phyloP scores from a whole-genome alignment of 1,140 invertebrate species.

The Drosophila seguyi region DNA sequence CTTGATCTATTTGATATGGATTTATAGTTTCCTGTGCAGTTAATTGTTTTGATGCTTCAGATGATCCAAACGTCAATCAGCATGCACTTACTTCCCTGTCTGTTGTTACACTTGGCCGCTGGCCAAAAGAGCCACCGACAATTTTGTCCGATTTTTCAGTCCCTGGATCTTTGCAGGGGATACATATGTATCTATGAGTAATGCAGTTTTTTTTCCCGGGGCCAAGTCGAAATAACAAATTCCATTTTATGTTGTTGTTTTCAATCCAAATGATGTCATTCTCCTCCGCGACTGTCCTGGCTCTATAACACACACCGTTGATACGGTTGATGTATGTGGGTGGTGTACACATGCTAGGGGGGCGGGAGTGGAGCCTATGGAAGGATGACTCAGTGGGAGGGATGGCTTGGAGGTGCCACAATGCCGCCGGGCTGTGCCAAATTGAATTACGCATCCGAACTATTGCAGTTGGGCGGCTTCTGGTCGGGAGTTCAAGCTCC shows the following conservation, averaged over 20 bases:
- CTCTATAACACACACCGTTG: conserved; percentile 6
- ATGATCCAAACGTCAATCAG: background rate
- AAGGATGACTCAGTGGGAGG: conserved; percentile 57
- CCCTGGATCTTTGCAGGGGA: conserved; percentile 18
- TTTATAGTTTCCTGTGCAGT: background rate
- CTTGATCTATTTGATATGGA: background rate
- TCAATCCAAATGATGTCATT: conserved; percentile 47
- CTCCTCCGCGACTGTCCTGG: conserved; percentile 20
- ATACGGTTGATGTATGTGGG: background rate
- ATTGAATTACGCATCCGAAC: conserved; percentile 38
- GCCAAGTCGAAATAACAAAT: conserved; percentile 19
- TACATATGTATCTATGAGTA: conserved; percentile 40
- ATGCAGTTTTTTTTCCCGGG: conserved; percentile 24
- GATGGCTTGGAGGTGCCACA: conserved; percentile 20
- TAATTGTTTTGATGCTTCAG: conserved; percentile 13
- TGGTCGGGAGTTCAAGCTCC: conserved; percentile 31
- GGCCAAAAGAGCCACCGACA: conserved; percentile 40
- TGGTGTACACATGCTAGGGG: background rate
- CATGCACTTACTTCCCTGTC: conserved; percentile 25
- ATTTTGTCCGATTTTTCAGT: conserved; percentile 27
- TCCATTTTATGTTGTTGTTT: conserved; percentile 2
- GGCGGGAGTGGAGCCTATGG: background rate
- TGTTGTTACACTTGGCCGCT: conserved; percentile 45
- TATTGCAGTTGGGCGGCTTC: conserved; percentile 35
- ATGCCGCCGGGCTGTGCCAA: conserved; percentile 16